These are phyloP conservation scores for Trematomus loennbergii DNA, from an alignment of 2,113 vertebrate genomes.

Conservation along the genomic window DNA sequence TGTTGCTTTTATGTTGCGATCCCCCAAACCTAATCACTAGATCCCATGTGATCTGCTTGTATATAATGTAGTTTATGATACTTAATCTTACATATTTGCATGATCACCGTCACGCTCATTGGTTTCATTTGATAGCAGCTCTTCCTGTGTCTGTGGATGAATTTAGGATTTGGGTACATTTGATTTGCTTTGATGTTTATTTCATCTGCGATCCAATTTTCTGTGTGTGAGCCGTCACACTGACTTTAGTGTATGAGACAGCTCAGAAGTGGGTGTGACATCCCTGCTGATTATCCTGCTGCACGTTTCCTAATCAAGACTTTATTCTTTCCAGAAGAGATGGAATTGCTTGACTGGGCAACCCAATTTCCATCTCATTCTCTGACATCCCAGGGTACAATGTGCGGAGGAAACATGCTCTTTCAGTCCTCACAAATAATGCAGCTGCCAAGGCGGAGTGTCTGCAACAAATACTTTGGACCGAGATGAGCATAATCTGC, in stretches of 20 bases:
- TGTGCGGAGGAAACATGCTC: conserved; percentile 4
- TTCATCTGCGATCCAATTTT: neutral
- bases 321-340: conserved; percentile 33
- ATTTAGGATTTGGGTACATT: neutral
- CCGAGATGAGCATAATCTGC: neutral
- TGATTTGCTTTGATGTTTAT: neutral
- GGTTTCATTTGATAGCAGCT: neutral
- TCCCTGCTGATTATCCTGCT: conserved; percentile 29
- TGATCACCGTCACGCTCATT: neutral
- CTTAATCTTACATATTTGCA: neutral
- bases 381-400: conserved; percentile 14
- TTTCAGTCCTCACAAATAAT: conserved; percentile 3
- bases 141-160: neutral
- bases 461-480: neutral
- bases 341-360: conserved; percentile 28
- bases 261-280: conserved; percentile 26
- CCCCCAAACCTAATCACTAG: neutral
- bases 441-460: neutral
- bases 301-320: conserved; percentile 24
- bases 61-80: neutral
- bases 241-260: conserved; percentile 6
- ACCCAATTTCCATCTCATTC: conserved; percentile 40
- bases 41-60: neutral
- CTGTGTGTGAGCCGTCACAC: conserved; percentile 7
- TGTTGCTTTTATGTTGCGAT: neutral